A percentile compares a stretch with the other conserved stretches of the same genome.
Conservation (phyloP, 2,113 vertebrate species). For the Craseonycteris thonglongyai region DNA sequence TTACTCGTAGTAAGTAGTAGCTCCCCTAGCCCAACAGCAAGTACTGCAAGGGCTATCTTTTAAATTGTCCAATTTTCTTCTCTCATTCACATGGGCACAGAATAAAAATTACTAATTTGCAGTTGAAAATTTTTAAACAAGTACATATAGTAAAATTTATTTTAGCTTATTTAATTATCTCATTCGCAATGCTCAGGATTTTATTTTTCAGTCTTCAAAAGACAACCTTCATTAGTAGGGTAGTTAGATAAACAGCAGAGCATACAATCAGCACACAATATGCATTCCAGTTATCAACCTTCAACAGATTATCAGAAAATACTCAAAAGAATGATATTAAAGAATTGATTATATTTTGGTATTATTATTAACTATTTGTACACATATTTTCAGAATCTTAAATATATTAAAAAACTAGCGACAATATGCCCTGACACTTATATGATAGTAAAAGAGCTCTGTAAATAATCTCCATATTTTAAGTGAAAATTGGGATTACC, state of each 20-base stretch:
- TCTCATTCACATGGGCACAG: background rate
- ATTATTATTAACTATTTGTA: background rate
- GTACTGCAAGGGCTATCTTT: background rate
- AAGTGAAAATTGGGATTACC: constrained; percentile 7
- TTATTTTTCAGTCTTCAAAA: background rate
- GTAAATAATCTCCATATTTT: background rate
- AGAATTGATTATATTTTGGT: background rate
- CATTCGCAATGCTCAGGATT: background rate
- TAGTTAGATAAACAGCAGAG: background rate
- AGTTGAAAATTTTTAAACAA: background rate
- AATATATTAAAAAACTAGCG: background rate
- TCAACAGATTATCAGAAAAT: background rate
- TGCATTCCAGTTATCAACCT: background rate
- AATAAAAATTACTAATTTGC: background rate
- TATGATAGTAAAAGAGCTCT: background rate
- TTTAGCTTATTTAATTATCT: constrained; percentile 14
- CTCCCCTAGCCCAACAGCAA: background rate
- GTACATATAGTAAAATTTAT: background rate
- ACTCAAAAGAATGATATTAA: constrained; percentile 6
- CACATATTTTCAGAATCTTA: constrained; percentile 4
- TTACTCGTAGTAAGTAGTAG: background rate
- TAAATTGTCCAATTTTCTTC: background rate
- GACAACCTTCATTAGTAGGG: background rate
- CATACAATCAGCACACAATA: background rate
- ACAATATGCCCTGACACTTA: background rate